Evolutionary conservation across 2,113 vertebrate genomes (phyloP).

Genomic region (Alethe diademata): DNA sequence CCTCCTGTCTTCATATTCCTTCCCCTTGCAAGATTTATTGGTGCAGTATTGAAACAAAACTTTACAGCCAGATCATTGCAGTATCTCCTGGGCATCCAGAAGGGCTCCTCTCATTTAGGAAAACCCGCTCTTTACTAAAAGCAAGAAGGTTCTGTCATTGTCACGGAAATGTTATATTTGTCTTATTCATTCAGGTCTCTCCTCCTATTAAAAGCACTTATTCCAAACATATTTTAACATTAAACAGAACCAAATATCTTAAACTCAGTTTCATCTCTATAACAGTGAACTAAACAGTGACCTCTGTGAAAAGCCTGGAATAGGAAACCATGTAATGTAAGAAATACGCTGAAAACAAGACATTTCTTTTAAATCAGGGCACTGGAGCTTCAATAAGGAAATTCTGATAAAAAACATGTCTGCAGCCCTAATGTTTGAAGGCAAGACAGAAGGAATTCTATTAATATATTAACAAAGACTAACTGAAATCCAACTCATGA

Average conservation of each 20-base stretch:
- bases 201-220: neutral
- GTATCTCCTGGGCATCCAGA: neutral
- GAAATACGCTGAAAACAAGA: neutral
- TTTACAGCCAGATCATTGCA: neutral
- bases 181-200: neutral
- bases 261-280: neutral
- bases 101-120: neutral
- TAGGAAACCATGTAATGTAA: neutral
- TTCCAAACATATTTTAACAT: neutral
- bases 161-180: neutral
- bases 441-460: neutral
- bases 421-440: neutral
- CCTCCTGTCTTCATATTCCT: neutral
- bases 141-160: neutral
- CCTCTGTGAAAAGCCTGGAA: neutral
- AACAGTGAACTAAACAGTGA: neutral
- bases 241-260: neutral
- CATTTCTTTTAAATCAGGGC: neutral
- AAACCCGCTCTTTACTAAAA: neutral
- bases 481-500: rapidly evolving
- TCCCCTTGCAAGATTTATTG: neutral
- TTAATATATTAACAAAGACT: neutral
- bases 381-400: neutral
- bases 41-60: neutral
- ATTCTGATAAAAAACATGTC: neutral